These are phyloP conservation scores for Chiroxiphia lanceolata DNA, from an alignment of 2,797 vertebrate genomes.

Conservation along the genomic window DNA sequence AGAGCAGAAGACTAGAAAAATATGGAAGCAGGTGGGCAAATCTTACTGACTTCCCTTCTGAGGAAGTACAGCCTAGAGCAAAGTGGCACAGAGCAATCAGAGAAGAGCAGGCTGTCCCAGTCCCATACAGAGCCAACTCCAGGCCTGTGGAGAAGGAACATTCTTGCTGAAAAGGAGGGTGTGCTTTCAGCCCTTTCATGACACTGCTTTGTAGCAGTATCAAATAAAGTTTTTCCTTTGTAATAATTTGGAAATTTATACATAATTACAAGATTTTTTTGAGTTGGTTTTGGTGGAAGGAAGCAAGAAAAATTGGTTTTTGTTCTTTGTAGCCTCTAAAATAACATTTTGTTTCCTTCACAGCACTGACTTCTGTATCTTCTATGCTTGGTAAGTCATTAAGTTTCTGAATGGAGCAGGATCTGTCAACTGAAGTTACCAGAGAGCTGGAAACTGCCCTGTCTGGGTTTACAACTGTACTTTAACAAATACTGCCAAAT, in stretches of 20 bases:
- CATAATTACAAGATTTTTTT: neutral
- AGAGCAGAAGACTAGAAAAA: neutral
- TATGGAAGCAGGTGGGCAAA: neutral
- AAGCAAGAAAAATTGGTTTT: neutral
- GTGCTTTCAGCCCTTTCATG: neutral
- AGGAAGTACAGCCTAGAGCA: neutral
- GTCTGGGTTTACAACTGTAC: neutral
- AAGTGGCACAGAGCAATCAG: neutral
- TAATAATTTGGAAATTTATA: neutral
- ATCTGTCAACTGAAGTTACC: neutral
- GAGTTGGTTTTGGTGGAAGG: neutral
- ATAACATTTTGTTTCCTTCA: conserved; percentile 19
- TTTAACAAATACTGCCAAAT: neutral
- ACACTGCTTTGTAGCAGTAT: neutral
- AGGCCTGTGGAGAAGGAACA: neutral
- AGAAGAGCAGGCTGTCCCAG: neutral
- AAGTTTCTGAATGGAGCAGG: neutral
- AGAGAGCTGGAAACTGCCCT: neutral
- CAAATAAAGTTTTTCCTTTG: neutral
- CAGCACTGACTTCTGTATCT: neutral
- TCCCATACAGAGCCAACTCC: neutral
- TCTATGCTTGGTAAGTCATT: neutral
- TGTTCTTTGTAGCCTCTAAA: neutral
- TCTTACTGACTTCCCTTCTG: neutral
- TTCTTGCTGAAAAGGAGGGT: neutral